Evolutionary conservation across 2,888 invertebrate species (phyloP), one percentile per base, ranked within the genome.

Genomic region (Cosmia pyralina): DNA sequence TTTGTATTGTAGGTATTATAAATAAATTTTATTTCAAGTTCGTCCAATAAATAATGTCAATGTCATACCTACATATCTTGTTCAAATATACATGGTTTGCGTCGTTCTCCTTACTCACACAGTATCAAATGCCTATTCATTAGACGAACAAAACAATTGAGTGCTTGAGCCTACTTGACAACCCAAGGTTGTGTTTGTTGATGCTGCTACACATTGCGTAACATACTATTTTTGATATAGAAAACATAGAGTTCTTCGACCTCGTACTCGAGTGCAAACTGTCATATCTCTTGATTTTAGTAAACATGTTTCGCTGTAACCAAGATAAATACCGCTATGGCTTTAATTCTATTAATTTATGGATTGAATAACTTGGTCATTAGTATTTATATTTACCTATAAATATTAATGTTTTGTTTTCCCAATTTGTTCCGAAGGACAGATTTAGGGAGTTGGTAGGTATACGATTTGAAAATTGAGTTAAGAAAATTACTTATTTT

Each of bases 171-270:
- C 85, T 84, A 89, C 88, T 84, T 88, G 85, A 88, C 88, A 75
- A 88, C 88, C 90, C 94, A 94, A 94, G 95, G 94, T 89, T 93
- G 88, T 91, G 85, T 88, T 88, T 91, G 91, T 91, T 91, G 90
- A 91, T 90, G 85, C 89, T 90, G 88, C 87, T 88, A 85, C 82
- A 84, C 80, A 84, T 92, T 91, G 89, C 92, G 91, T 91, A 92
- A 93, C 79, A 69, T 64, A 82, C 88, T 94, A 92, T 92, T 92
- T 93, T 90, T 89, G 89, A 87, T 75, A 70, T 73, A 83, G 80
- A 88, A 88, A 90, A 90, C 88, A 87, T 38, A 83, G 87, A 87
- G 92, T 92, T 92, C 90, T 88, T 88, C 85, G 91, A 92, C 90
- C 92, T 90, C 88, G 85, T 28, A 64, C 38, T 68, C 55, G 15